Conservation (phyloP, 2,797 vertebrate genomes). For the Epinephelus awoara region DNA sequence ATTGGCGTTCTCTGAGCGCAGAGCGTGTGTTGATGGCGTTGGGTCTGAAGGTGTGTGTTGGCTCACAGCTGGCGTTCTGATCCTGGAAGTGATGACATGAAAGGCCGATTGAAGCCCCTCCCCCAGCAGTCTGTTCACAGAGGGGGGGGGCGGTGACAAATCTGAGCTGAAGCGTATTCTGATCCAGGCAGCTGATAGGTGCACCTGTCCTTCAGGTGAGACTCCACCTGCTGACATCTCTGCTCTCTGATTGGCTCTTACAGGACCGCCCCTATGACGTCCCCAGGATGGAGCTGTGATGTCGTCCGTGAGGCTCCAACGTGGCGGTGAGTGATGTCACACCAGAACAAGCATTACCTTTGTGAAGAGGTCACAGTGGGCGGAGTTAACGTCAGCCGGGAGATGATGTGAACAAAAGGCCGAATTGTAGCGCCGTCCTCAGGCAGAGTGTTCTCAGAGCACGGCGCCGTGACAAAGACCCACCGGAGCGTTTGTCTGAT, state of each 20-base stretch:
- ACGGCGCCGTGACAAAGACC: conserved; percentile 80
- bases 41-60: no score
- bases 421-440: conserved; percentile 84
- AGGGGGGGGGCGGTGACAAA: conserved; percentile 60
- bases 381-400: conserved; percentile 30
- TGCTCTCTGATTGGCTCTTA: conserved; percentile 39
- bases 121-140: conserved; percentile 67
- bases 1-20: no score
- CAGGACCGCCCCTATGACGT: neutral
- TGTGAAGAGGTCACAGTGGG: neutral
- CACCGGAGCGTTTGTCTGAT: conserved; percentile 86
- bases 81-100: conserved; percentile 72
- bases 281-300: neutral
- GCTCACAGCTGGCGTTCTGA: no score
- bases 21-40: no score
- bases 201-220: neutral
- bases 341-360: neutral
- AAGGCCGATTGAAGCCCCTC: conserved; percentile 82
- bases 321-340: neutral
- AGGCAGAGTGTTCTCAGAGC: conserved; percentile 75
- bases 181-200: neutral
- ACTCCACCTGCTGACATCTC: neutral
- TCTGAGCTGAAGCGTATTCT: conserved; percentile 63
- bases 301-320: no score
- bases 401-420: conserved; percentile 90